Percentiles rank a stretch among this genome's conserved stretches.
These are phyloP conservation scores for Hyperoodon ampullatus DNA, from an alignment of 2,113 vertebrate species.

Conservation along the genomic window DNA sequence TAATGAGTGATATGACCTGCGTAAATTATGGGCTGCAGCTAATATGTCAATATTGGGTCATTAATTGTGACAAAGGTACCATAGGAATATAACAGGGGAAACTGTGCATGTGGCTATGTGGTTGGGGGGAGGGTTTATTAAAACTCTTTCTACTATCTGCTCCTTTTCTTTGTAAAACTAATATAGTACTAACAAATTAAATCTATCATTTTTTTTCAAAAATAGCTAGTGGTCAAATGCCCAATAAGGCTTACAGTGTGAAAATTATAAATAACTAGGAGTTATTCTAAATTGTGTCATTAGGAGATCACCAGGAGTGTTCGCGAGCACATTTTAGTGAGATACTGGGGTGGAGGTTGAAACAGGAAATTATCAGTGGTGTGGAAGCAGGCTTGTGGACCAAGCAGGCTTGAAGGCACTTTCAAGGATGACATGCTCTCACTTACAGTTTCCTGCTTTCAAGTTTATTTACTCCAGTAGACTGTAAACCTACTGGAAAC, in stretches of 20 bases:
- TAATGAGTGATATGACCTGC: not conserved
- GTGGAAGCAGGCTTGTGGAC: accelerated
- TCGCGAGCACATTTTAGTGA: not conserved
- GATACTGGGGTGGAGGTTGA: not conserved
- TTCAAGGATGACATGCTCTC: accelerated
- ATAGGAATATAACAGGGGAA: not conserved
- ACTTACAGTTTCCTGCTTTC: not conserved
- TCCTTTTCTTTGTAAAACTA: not conserved
- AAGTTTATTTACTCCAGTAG: not conserved
- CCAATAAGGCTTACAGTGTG: not conserved
- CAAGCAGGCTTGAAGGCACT: not conserved
- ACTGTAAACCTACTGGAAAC: not conserved
- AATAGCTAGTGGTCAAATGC: not conserved
- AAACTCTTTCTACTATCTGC: not conserved
- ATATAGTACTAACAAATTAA: not conserved
- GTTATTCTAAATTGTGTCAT: no score
- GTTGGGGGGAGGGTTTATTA: not conserved
- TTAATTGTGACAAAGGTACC: not conserved
- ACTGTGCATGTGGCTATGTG: not conserved
- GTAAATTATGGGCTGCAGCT: not conserved
- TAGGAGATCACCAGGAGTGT: not conserved
- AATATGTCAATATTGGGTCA: not conserved
- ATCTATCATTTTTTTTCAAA: not conserved
- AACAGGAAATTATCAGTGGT: not conserved
- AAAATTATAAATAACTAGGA: not conserved